phyloP scores from a whole-genome alignment of 1,140 invertebrate species.

The Drosophila dunni region DNA sequence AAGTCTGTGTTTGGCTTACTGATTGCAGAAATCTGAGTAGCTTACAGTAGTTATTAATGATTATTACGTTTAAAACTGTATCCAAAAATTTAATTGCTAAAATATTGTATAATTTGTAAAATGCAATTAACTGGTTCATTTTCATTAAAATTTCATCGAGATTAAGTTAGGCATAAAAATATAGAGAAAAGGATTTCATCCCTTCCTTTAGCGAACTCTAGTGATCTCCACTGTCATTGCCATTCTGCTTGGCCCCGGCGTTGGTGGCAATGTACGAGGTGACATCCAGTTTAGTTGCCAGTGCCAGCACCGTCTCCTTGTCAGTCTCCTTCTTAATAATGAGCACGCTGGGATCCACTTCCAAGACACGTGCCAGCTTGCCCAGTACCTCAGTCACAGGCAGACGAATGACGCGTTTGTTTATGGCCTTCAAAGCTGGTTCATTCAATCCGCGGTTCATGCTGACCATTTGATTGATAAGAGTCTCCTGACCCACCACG shows the following conservation, averaged over 20 bases:
- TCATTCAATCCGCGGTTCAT: constrained; percentile 88
- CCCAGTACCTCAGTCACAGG: constrained; percentile 88
- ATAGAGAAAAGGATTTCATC: not conserved
- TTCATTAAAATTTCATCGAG: not conserved
- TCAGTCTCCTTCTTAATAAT: constrained; percentile 82
- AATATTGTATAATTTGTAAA: constrained; percentile 36
- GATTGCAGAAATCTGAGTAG: not conserved
- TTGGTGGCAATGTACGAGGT: constrained; percentile 53
- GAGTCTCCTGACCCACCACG: constrained; percentile 90
- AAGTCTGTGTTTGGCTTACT: constrained; percentile 11
- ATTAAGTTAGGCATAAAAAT: not conserved
- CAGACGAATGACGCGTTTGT: constrained; percentile 91
- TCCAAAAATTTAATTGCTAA: constrained; percentile 22
- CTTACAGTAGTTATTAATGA: not conserved
- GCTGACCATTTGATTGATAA: constrained; percentile 90
- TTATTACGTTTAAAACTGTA: not conserved
- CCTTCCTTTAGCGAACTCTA: not conserved
- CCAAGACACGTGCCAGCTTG: constrained; percentile 91
- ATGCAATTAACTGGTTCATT: constrained; percentile 23
- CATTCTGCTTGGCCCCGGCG: constrained; percentile 28
- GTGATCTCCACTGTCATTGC: constrained; percentile 30
- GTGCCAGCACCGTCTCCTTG: constrained; percentile 47
- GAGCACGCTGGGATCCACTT: constrained; percentile 91
- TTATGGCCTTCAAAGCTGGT: constrained; percentile 88
- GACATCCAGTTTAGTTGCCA: constrained; percentile 68